These are phyloP conservation scores for Drosophila ananassae DNA, from an alignment of 1,140 invertebrate genomes.

Conservation along the genomic window DNA sequence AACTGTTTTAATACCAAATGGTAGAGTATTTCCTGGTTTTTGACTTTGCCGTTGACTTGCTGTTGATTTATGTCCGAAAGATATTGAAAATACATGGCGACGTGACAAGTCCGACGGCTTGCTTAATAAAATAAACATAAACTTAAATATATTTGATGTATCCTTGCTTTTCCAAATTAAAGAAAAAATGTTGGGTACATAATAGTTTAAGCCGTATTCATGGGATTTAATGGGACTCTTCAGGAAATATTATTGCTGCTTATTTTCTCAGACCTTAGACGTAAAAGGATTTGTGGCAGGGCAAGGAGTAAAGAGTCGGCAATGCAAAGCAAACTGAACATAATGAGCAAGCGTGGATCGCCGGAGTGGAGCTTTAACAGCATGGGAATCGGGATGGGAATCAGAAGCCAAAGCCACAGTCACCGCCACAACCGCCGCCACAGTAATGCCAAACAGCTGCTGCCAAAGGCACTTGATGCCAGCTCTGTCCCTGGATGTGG, in stretches of 20 bases:
- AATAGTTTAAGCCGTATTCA: neutral
- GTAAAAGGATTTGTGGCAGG: constrained; percentile 1
- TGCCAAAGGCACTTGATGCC: constrained; percentile 62
- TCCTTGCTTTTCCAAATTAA: neutral
- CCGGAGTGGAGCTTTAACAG: constrained; percentile 4
- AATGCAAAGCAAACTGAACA: constrained; percentile 47
- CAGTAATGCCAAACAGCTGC: constrained; percentile 63
- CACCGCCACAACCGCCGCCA: constrained; percentile 39
- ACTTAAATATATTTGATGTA: constrained; percentile 21
- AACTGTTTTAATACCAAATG: constrained; percentile 48
- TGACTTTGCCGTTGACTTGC: constrained; percentile 26
- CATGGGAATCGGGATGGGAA: constrained; percentile 11
- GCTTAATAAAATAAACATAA: constrained; percentile 26
- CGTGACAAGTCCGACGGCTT: neutral
- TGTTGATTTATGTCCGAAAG: constrained; percentile 44
- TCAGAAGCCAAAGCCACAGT: constrained; percentile 34
- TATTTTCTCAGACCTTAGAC: constrained; percentile 1
- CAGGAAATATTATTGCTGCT: neutral
- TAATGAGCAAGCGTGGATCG: constrained; percentile 54
- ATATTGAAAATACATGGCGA: constrained; percentile 14
- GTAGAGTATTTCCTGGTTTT: constrained; percentile 23
- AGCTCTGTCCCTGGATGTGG: constrained; percentile 5
- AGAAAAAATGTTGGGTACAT: neutral
- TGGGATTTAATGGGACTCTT: neutral
- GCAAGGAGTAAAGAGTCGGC: constrained; percentile 5